phyloP scores from a whole-genome alignment of 2,113 vertebrate species.

The Grammomys surdaster region DNA sequence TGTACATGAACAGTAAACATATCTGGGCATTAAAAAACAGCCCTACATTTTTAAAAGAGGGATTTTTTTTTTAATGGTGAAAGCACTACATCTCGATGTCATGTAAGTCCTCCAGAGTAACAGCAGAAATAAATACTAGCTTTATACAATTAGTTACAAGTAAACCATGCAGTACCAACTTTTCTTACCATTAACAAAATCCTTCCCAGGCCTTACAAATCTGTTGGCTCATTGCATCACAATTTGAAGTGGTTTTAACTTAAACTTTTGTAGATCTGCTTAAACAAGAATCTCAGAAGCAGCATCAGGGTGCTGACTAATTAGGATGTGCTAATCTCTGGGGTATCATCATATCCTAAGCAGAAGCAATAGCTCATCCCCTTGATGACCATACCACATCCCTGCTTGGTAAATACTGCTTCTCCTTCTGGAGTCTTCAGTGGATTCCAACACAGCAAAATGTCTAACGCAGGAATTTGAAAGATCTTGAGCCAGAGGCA shows the following conservation, averaged over 20 bases:
- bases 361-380: not conserved
- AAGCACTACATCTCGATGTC: constrained; percentile 1
- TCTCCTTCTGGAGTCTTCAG: not conserved
- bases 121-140: constrained; percentile 45
- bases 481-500: not conserved
- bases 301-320: not conserved
- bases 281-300: not conserved
- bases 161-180: constrained; percentile 17
- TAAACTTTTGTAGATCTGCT: constrained; percentile 28
- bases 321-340: not conserved
- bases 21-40: not conserved
- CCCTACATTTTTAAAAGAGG: not conserved
- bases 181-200: constrained; percentile 46
- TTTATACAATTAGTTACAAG: constrained; percentile 73
- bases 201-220: constrained; percentile 18
- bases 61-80: not conserved
- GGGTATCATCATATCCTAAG: not conserved
- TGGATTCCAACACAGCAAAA: not conserved
- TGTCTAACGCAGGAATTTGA: constrained; percentile 11
- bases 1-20: too few relatives aligned
- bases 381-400: not conserved
- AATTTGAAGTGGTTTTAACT: not conserved
- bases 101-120: constrained; percentile 12
- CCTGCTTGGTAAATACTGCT: not conserved
- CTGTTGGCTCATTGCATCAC: not conserved